Evolutionary conservation across 2,113 vertebrate species (phyloP), one percentile per base, ranked within the genome.

Genomic region (Oryzias woworae): DNA sequence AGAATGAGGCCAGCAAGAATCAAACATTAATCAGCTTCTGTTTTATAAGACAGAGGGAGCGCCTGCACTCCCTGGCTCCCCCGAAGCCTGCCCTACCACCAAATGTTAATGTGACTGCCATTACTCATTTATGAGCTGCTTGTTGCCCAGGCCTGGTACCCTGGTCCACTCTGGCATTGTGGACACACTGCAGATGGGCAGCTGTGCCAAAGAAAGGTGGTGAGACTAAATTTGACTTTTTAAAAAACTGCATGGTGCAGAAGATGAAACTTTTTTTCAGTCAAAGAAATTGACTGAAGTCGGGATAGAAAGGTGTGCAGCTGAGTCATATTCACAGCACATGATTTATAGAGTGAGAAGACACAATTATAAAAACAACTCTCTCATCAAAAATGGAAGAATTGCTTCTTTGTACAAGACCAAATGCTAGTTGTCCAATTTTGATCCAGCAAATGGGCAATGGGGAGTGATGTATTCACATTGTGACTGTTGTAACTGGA

Each of bases 1-100:
- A 65, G 81, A 87, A 88, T 68, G 82, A 86, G 85, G 81, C 80
- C 78, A 78, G 77, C 67, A 56, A 44, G 60, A 85, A 90, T 90
- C 82, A 85, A 90, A 88, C 87, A 88, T 89, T 86, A 88, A 90
- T 90, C 87, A 87, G 78, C 74, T 66, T 53, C 85, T 86, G 77
- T 83, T 86, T 87, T 83, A 81, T 79, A 84, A 85, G 83, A 84
- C 76, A 64, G 69, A 77, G 72, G 77, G 67, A 77, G 69, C 60
- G 49, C 69, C 69, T 73, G 50, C 70, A 26, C 53, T 73, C 73
- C 63, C 78, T 52, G 52, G 56, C 62, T 62, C 52, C 73, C 62
- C 63, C 66, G 60, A 41, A 80, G 73, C 69, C 73, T 81, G 72
- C 77, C 81, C 78, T 81, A 62, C 82, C 71, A 76, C 58, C 62